Conservation (phyloP, 2,113 vertebrate genomes). For the Alligator sinensis region DNA sequence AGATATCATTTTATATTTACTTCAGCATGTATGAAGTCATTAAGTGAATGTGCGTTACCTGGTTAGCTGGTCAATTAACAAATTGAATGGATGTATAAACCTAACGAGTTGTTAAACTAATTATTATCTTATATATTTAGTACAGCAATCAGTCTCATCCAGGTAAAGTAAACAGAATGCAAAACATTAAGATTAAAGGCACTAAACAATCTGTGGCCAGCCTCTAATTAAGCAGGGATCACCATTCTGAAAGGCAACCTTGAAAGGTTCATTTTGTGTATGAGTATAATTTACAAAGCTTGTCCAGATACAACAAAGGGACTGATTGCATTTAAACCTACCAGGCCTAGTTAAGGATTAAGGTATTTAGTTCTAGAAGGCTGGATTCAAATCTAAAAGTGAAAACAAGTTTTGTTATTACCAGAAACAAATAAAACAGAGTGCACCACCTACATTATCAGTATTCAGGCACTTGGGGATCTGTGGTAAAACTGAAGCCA, state of each 20-base stretch:
- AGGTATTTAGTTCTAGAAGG: background rate
- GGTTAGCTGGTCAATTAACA: constrained; percentile 9
- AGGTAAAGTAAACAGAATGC: background rate
- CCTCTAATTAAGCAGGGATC: background rate
- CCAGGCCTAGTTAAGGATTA: background rate
- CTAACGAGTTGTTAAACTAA: constrained; percentile 10
- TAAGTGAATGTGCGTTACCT: accelerated
- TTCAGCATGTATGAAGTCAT: background rate
- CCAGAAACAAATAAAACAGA: background rate
- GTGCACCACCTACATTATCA: background rate
- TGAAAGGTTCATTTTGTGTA: background rate
- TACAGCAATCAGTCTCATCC: background rate
- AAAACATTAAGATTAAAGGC: constrained; percentile 11
- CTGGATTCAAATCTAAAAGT: background rate
- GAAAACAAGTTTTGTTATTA: background rate
- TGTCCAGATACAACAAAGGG: background rate
- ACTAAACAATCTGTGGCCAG: background rate
- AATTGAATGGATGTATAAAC: constrained; percentile 33
- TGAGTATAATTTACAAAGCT: background rate
- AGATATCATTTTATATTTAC: background rate
- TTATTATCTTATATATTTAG: background rate
- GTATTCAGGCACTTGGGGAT: background rate
- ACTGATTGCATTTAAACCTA: background rate
- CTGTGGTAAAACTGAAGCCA: background rate
- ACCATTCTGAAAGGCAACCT: background rate